These are phyloP conservation scores for Stegostoma tigrinum DNA, from an alignment of 2,113 vertebrate species.

Conservation along the genomic window DNA sequence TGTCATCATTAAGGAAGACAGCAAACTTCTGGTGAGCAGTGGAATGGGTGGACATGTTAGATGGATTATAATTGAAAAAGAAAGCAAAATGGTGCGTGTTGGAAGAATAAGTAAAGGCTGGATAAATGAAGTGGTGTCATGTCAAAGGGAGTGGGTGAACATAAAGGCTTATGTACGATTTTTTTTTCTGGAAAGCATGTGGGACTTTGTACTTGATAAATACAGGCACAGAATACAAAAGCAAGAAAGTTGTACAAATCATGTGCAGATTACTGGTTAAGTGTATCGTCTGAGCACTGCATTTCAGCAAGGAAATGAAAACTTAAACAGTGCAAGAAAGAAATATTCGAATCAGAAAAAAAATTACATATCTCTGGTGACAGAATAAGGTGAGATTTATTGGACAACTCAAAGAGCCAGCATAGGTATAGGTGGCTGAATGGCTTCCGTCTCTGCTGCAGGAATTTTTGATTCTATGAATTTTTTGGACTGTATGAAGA, in stretches of 20 bases:
- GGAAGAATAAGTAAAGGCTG: background rate
- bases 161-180: background rate
- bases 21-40: background rate
- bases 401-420: background rate
- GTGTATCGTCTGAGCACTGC: too few relatives aligned
- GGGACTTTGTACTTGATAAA: background rate
- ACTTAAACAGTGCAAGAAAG: background rate
- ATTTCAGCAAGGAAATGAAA: background rate
- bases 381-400: background rate
- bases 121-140: background rate
- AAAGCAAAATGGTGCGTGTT: background rate
- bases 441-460: background rate
- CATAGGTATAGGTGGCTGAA: background rate
- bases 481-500: background rate
- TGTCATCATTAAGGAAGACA: background rate
- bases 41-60: background rate
- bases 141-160: background rate
- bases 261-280: too few relatives aligned
- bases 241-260: too few relatives aligned
- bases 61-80: background rate
- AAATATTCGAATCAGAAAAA: background rate
- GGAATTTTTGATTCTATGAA: background rate
- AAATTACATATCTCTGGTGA: background rate
- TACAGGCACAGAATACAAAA: background rate
- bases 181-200: background rate